Conservation (phyloP, 2,113 vertebrate genomes). For the Struthio camelus region DNA sequence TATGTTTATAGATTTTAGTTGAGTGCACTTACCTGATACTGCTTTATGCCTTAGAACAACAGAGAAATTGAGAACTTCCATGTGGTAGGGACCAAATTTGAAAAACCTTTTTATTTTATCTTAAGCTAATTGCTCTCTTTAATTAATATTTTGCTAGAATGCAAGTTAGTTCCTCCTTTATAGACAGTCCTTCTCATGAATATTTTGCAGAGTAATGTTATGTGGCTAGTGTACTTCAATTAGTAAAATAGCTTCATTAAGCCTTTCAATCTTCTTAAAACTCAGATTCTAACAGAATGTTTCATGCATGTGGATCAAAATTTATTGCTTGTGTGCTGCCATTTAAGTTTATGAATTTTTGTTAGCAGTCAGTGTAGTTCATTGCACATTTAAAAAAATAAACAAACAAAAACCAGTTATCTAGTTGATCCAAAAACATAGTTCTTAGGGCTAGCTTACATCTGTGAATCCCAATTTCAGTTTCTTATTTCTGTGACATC, state of each 20-base stretch:
- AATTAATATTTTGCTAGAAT: background rate
- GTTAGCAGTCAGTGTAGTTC: background rate
- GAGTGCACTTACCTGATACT: background rate
- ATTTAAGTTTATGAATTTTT: background rate
- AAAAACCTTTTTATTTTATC: background rate
- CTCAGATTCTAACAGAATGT: background rate
- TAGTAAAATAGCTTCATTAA: background rate
- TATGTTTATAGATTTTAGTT: background rate
- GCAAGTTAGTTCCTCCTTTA: background rate
- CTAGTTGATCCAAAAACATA: background rate
- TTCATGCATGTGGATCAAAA: background rate
- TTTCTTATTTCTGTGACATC: background rate
- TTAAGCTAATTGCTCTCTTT: background rate
- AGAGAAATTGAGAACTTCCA: background rate
- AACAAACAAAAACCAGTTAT: background rate
- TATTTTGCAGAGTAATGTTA: background rate
- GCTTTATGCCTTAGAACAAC: background rate
- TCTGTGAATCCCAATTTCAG: background rate
- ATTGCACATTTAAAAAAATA: background rate
- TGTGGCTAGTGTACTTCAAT: background rate
- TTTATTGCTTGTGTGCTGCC: background rate
- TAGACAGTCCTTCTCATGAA: background rate
- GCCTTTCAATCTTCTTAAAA: background rate
- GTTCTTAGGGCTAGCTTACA: background rate
- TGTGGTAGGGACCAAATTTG: background rate